phyloP scores from a whole-genome alignment of 2,888 invertebrate genomes.

The Carcina quercana region DNA sequence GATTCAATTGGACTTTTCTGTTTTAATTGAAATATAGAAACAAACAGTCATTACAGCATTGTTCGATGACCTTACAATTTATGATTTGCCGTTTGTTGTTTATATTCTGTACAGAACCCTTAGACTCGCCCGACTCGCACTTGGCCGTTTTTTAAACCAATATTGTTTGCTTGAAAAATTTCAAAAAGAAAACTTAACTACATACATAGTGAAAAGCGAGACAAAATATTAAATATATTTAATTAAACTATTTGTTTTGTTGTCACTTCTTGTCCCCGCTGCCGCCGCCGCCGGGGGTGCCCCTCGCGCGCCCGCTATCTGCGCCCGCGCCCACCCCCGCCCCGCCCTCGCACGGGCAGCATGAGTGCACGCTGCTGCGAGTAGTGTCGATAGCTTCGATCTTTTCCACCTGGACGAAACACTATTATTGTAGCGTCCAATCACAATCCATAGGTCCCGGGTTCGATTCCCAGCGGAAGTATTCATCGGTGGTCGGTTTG shows the following conservation, averaged over 20 bases:
- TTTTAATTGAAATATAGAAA: too few relatives aligned
- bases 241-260: not conserved
- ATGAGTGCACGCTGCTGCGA: conserved; percentile 56
- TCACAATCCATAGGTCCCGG: too few relatives aligned
- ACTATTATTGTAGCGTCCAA: not conserved
- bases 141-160: too few relatives aligned
- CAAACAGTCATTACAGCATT: too few relatives aligned
- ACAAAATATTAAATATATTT: not conserved
- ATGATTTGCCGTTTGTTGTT: too few relatives aligned
- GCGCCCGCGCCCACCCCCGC: conserved; percentile 12
- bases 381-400: conserved; percentile 61
- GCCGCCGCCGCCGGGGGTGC: conserved; percentile 11
- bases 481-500: too few relatives aligned
- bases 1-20: too few relatives aligned
- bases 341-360: conserved; percentile 47
- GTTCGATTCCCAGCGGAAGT: too few relatives aligned
- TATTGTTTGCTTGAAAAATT: not conserved
- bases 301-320: conserved; percentile 10
- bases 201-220: too few relatives aligned
- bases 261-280: conserved; percentile 22
- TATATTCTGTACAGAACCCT: too few relatives aligned
- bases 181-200: not conserved
- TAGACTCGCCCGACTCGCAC: too few relatives aligned
- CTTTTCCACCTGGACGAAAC: conserved; percentile 46
- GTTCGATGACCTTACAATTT: too few relatives aligned